phyloP scores from a whole-genome alignment of 92 coral and sea anemone genomes.

The Parazoanthus atlanticus region DNA sequence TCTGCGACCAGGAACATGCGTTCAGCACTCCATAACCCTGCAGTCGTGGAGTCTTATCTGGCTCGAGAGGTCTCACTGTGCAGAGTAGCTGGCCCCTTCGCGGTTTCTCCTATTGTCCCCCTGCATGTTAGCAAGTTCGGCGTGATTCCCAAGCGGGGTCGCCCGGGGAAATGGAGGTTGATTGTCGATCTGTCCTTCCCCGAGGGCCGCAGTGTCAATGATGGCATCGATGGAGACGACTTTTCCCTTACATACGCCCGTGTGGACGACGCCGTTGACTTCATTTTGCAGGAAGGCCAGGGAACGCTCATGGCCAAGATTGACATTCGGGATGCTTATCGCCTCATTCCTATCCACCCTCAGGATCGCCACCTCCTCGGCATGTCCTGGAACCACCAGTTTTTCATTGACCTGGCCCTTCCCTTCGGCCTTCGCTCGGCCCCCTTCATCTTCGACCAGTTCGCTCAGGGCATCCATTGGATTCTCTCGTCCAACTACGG shows the following conservation, averaged over 20 bases:
- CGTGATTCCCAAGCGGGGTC: slow-evolving; percentile 49
- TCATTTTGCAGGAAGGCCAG: slow-evolving; percentile 38
- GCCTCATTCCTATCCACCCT: slow-evolving; percentile 57
- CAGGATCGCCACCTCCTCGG: slow-evolving; percentile 49
- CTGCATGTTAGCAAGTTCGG: slow-evolving; percentile 22
- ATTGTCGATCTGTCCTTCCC: slow-evolving; percentile 43
- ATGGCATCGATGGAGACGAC: slow-evolving; percentile 34
- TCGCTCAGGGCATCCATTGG: slow-evolving; percentile 66
- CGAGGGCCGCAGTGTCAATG: slow-evolving; percentile 50
- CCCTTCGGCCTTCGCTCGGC: slow-evolving; percentile 64
- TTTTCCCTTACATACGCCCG: slow-evolving; percentile 38
- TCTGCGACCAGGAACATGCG: too few relatives aligned
- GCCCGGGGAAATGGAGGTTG: slow-evolving; percentile 52
- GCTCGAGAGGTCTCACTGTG: too few relatives aligned
- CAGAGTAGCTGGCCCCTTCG: too few relatives aligned
- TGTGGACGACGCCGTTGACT: slow-evolving; percentile 41
- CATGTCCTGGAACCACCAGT: slow-evolving; percentile 56
- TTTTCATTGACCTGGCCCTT: slow-evolving; percentile 47
- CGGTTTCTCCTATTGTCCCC: too few relatives aligned
- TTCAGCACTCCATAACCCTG: too few relatives aligned
- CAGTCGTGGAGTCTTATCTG: too few relatives aligned
- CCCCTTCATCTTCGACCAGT: slow-evolving; percentile 57
- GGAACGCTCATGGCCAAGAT: slow-evolving; percentile 52
- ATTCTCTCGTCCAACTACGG: slow-evolving; percentile 44
- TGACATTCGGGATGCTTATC: slow-evolving; percentile 51